Evolutionary conservation across 23 tunicate genomes (phyloP), one percentile per base, ranked within the genome.

Genomic region (Clavelina lepadiformis): DNA sequence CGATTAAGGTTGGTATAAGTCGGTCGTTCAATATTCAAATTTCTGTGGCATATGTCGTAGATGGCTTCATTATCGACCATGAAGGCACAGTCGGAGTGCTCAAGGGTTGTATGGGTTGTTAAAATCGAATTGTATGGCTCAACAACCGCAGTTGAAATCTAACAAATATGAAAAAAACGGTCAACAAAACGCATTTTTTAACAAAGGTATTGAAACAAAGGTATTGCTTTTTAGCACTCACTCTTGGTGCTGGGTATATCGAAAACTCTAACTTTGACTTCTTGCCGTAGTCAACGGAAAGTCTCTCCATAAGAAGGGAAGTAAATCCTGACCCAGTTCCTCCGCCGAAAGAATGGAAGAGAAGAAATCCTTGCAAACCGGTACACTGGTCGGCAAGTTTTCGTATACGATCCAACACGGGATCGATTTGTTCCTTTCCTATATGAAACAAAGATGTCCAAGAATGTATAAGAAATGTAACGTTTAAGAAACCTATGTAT

Each of bases 61-160:
- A 94, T 94, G 72, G 99, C 99, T 36, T 94, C 99, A 62, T 94
- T 94, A 81, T 94, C 99, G 57, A 94, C 98, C 98, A 91, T 91
- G 77, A 91, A 91, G 58, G 98, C 98, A 78, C 98, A 91, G 76
- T 91, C 98, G 60, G 98, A 91, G 72, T 91, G 98, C 82, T 91
- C 98, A 25, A 91, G 73, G 20, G 98, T 91, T 61, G 98, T 83
- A 63, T 91, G 98, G 34, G 98, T 91, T 61, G 98, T 91, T 54
- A 91, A 45, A 51, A 91, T 91, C 46, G 98, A 91, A 83, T 91
- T 91, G 93, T 91, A 91, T 30, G 98, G 98, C 76, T 91, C 98
- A 33, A 91, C 98, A 45, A 91, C 98, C 15, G 98, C 98, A 27
- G 98, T 91, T 46, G 98, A 87, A 72, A 91, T 58, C 92, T 91